Evolutionary conservation across 2,113 vertebrate species (phyloP).

Genomic region (Pteruthius melanotis): DNA sequence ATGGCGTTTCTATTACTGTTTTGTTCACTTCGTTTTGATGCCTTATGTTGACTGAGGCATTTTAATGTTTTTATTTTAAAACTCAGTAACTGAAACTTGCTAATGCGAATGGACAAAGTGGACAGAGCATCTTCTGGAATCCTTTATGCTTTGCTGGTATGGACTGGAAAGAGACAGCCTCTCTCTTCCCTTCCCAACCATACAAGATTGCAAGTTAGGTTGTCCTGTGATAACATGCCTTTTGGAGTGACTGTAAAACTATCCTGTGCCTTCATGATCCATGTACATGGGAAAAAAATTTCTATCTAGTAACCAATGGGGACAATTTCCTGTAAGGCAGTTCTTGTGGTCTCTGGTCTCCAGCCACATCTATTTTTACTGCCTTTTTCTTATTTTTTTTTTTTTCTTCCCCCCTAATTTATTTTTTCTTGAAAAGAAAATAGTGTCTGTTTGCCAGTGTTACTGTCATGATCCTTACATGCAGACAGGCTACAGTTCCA

Average conservation of each 20-base stretch:
- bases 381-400: neutral
- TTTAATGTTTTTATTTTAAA: neutral
- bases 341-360: constrained; percentile 66
- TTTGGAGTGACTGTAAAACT: neutral
- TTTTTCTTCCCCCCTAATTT: neutral
- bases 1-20: neutral
- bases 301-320: constrained; percentile 48
- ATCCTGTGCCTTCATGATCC: neutral
- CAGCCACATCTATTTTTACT: constrained; percentile 71
- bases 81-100: neutral
- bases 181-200: rapidly evolving
- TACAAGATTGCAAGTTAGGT: neutral
- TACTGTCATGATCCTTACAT: neutral
- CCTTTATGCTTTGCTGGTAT: neutral
- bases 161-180: neutral
- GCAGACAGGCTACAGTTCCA: neutral
- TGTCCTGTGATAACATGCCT: neutral
- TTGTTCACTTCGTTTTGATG: neutral
- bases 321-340: constrained; percentile 62
- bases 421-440: neutral
- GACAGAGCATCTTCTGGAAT: neutral
- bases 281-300: constrained; percentile 21
- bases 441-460: constrained; percentile 1
- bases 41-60: neutral
- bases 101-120: neutral